Percentiles rank a stretch among this genome's conserved stretches.
phyloP scores from a whole-genome alignment of 2,888 invertebrate genomes.

The Habroteleia sp. region DNA sequence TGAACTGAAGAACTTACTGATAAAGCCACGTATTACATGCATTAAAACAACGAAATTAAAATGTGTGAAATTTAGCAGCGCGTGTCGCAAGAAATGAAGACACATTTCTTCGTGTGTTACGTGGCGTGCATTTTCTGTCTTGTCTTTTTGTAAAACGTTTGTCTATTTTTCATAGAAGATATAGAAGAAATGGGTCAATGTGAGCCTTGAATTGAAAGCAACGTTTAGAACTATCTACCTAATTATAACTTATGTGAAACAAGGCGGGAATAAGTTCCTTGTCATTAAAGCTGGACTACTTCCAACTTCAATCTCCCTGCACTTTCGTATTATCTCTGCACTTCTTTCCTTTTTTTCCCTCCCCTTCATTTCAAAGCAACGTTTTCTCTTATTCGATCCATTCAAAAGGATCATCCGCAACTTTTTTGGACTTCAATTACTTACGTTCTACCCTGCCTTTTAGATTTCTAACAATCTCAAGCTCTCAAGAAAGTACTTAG shows the following conservation, averaged over 20 bases:
- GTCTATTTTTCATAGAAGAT: conserved; percentile 49
- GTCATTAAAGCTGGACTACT: conserved; percentile 68
- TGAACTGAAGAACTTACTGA: conserved; percentile 17
- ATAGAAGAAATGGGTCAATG: conserved; percentile 41
- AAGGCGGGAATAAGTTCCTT: conserved; percentile 64
- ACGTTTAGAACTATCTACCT: conserved; percentile 61
- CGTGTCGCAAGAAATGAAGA: conserved; percentile 35
- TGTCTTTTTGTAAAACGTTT: conserved; percentile 4
- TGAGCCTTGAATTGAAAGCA: conserved; percentile 43
- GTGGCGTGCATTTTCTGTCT: conserved; percentile 16
- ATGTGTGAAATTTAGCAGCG: conserved; percentile 25
- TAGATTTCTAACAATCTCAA: conserved; percentile 50
- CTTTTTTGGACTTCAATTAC: conserved; percentile 62
- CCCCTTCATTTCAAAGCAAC: conserved; percentile 11
- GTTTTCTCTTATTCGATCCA: conserved; percentile 57
- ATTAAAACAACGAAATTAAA: conserved; percentile 19
- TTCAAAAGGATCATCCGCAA: conserved; percentile 60
- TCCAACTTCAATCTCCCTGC: conserved; percentile 67
- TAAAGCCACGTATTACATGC: conserved; percentile 11
- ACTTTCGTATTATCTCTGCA: conserved; percentile 55
- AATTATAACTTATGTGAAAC: conserved; percentile 69
- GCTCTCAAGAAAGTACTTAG: conserved; percentile 56
- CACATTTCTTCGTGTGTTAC: conserved; percentile 25
- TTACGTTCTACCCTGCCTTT: conserved; percentile 48
- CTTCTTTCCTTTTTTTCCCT: conserved; percentile 41